phyloP scores from a whole-genome alignment of 2,113 vertebrate species.

The Maccullochella peelii region DNA sequence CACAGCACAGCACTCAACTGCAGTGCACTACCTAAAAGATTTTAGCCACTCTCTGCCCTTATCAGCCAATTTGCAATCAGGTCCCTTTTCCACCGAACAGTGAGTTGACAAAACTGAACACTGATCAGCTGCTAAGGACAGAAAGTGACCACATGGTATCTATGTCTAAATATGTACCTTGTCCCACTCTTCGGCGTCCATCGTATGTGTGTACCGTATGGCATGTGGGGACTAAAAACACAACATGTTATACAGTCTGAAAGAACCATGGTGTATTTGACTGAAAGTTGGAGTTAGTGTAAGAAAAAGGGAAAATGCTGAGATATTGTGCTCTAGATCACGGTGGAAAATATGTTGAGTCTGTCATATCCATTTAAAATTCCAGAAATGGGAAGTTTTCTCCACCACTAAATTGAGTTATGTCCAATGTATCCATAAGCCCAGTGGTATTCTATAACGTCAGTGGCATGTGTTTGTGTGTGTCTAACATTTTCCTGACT shows the following conservation, averaged over 20 bases:
- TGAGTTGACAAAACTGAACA: slow-evolving; percentile 18
- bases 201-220: slow-evolving; percentile 81
- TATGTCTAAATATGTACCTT: slow-evolving; percentile 81
- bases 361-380: slow-evolving; percentile 33
- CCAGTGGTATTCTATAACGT: slow-evolving; percentile 30
- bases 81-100: background rate
- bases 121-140: slow-evolving; percentile 69
- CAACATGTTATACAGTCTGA: slow-evolving; percentile 78
- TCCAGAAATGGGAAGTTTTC: slow-evolving; percentile 21
- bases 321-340: slow-evolving; percentile 21
- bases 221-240: slow-evolving; percentile 84
- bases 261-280: slow-evolving; percentile 55
- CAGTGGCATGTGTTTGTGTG: slow-evolving; percentile 25
- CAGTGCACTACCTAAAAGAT: slow-evolving; percentile 68
- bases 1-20: slow-evolving; percentile 79
- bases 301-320: slow-evolving; percentile 15
- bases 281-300: slow-evolving; percentile 5
- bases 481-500: slow-evolving; percentile 48
- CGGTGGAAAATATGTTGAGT: slow-evolving; percentile 44
- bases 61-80: slow-evolving; percentile 61
- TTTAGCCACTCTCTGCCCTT: slow-evolving; percentile 63
- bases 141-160: slow-evolving; percentile 54
- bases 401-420: slow-evolving; percentile 29
- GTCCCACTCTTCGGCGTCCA: slow-evolving; percentile 82
- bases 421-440: slow-evolving; percentile 15